Percentiles rank a stretch among this genome's conserved stretches.
These are phyloP conservation scores for Oceanodroma tethys DNA, from an alignment of 2,113 vertebrate species.

Conservation along the genomic window DNA sequence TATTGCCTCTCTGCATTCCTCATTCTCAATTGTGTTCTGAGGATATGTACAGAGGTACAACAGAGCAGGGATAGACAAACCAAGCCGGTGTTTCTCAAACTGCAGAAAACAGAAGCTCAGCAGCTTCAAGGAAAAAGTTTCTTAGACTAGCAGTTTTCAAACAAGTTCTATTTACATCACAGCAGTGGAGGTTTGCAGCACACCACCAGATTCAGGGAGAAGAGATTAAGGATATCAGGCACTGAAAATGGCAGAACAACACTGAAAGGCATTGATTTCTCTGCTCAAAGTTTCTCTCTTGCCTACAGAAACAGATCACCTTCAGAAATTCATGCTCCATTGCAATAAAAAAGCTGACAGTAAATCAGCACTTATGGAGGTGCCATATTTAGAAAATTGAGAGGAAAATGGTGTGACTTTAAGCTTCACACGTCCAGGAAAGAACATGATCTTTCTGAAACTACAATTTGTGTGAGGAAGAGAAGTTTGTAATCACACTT, in stretches of 20 bases:
- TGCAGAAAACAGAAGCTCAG: background rate
- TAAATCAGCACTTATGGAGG: background rate
- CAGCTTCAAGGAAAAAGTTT: background rate
- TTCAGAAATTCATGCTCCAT: background rate
- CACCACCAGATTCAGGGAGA: background rate
- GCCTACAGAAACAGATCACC: background rate
- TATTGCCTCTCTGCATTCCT: background rate
- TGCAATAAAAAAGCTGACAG: background rate
- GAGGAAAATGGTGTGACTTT: background rate
- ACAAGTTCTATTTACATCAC: background rate
- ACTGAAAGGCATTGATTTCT: background rate
- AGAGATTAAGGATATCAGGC: background rate
- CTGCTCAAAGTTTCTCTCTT: background rate
- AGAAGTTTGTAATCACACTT: background rate
- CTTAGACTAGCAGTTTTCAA: background rate
- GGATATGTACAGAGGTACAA: background rate
- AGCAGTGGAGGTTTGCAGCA: background rate
- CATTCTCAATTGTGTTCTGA: background rate
- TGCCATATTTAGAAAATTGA: background rate
- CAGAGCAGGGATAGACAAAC: background rate
- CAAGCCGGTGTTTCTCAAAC: background rate
- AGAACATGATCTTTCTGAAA: background rate
- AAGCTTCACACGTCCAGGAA: background rate
- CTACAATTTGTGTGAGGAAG: background rate
- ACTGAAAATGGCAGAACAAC: background rate